A percentile compares a stretch with the other conserved stretches of the same genome.
These are phyloP conservation scores for Pollenia griseotomentosa DNA, from an alignment of 2,888 invertebrate genomes.

Conservation along the genomic window DNA sequence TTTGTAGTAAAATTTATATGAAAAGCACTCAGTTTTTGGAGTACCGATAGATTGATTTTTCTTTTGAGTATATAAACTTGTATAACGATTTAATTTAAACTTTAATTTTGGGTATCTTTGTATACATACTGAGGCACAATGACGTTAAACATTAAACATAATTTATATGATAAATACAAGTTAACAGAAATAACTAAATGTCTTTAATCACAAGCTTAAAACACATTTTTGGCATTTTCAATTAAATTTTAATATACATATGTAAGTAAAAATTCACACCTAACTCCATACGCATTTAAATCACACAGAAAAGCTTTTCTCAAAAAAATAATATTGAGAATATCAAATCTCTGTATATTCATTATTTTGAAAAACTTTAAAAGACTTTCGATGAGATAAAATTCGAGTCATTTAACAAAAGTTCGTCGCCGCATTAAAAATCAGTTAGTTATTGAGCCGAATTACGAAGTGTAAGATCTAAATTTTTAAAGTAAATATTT, in stretches of 20 bases:
- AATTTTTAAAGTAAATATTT: neutral
- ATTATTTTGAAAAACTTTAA: constrained; percentile 38
- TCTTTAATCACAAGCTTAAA: constrained; percentile 11
- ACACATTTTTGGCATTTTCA: constrained; percentile 16
- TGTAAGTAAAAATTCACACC: constrained; percentile 49
- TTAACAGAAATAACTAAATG: neutral
- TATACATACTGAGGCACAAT: neutral
- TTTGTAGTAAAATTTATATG: no score
- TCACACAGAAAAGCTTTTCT: constrained; percentile 31
- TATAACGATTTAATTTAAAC: no score
- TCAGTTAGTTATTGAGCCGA: neutral
- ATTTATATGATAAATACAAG: neutral
- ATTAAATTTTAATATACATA: constrained; percentile 6
- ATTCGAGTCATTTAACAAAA: constrained; percentile 45
- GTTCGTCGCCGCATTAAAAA: constrained; percentile 34
- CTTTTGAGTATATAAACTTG: no score
- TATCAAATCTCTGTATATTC: constrained; percentile 1
- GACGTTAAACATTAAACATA: neutral
- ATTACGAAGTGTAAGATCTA: constrained; percentile 16
- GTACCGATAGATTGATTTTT: no score
- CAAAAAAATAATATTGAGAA: constrained; percentile 17
- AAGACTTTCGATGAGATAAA: constrained; percentile 41
- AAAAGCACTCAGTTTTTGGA: no score
- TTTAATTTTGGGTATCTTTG: no score
- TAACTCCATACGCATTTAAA: constrained; percentile 40